Evolutionary conservation across 2,888 invertebrate species (phyloP).

Genomic region (Onchidella celtica): DNA sequence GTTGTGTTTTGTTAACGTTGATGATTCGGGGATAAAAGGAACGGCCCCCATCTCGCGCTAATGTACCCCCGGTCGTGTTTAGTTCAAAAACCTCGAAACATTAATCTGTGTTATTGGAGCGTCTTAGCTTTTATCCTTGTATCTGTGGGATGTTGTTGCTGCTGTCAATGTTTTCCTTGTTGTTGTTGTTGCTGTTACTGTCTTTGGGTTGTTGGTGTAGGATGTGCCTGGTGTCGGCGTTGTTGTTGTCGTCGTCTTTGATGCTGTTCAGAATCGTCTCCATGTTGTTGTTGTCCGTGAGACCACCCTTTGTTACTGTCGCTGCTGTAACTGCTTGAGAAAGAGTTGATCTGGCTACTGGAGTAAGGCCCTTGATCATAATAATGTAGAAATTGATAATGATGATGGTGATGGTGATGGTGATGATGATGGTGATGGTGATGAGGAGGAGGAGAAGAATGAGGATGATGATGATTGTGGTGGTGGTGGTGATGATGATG

Average conservation of each 20-base stretch:
- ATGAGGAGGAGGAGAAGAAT: no score
- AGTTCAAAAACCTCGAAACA: no score
- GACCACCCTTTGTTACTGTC: no score
- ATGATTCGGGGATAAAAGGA: neutral
- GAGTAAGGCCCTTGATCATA: no score
- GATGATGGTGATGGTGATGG: neutral
- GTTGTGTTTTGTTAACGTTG: slow-evolving; percentile 14
- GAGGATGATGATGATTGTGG: no score
- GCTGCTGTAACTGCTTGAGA: no score
- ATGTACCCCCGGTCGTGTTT: neutral
- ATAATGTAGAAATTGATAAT: neutral
- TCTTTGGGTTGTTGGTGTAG: no score
- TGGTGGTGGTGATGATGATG: no score
- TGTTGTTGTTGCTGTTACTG: neutral
- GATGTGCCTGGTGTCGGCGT: no score
- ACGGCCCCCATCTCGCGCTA: neutral
- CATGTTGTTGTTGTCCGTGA: neutral
- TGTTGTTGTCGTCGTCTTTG: no score
- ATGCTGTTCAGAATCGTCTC: neutral
- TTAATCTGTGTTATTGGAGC: no score
- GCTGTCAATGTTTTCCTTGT: neutral
- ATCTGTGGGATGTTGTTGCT: neutral
- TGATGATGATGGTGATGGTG: neutral
- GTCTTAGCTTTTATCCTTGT: neutral
- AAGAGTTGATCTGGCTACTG: no score